These are phyloP conservation scores for Dryococelus australis DNA, from an alignment of 2,888 invertebrate species.

Conservation along the genomic window DNA sequence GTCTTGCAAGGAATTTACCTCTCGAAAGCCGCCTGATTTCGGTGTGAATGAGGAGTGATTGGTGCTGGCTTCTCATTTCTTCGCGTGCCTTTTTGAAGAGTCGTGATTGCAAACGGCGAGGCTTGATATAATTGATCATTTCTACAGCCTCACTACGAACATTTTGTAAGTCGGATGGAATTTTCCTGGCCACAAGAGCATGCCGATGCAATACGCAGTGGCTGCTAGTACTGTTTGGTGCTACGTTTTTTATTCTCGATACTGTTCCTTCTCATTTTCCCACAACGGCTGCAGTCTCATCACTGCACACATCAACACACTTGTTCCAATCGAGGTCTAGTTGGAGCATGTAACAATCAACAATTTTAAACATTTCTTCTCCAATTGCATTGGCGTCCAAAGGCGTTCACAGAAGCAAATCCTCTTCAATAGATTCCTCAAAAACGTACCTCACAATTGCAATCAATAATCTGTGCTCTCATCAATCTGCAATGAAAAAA, in stretches of 20 bases:
- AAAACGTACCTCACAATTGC: too few species aligned
- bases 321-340: neutral
- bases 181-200: slow-evolving; percentile 3
- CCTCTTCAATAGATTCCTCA: too few species aligned
- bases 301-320: slow-evolving; percentile 22
- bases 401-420: too few species aligned
- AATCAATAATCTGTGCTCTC: too few species aligned
- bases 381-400: too few species aligned
- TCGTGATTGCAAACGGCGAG: too few species aligned
- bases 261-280: neutral
- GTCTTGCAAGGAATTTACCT: neutral
- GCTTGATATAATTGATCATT: too few species aligned
- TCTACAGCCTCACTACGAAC: too few species aligned
- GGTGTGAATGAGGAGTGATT: neutral
- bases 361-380: too few species aligned
- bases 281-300: neutral
- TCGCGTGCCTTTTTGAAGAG: neutral
- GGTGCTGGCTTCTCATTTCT: neutral
- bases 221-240: slow-evolving; percentile 3
- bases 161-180: slow-evolving; percentile 22
- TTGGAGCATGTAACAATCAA: too few species aligned
- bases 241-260: neutral
- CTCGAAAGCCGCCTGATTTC: neutral
- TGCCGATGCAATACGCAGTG: neutral
- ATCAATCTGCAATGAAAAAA: too few species aligned